A percentile compares a stretch with the other conserved stretches of the same genome.
Conservation (phyloP, 1,140 invertebrate genomes). For the Asobara japonica region DNA sequence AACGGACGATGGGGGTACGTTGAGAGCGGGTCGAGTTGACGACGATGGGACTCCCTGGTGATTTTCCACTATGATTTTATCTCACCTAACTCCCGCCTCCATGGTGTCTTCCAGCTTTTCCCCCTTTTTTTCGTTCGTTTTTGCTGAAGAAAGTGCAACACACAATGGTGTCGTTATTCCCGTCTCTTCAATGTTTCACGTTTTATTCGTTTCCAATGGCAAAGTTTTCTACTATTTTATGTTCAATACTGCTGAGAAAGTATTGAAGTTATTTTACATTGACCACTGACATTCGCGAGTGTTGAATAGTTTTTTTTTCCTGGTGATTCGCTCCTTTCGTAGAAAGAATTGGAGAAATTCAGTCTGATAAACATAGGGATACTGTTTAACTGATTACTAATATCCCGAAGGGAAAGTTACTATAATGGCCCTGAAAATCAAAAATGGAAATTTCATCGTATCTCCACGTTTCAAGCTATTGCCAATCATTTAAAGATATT, state of each 20-base stretch:
- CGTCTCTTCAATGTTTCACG: constrained; percentile 6
- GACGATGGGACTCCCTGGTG: constrained; percentile 10
- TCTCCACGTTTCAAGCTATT: too few species aligned
- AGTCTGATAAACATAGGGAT: too few species aligned
- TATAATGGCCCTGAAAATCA: too few species aligned
- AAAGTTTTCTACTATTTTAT: not conserved
- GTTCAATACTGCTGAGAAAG: not conserved
- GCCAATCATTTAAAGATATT: too few species aligned
- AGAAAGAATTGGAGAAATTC: too few species aligned
- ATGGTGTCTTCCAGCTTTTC: not conserved
- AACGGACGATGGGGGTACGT: not conserved
- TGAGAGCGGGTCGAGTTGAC: not conserved
- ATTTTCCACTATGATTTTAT: constrained; percentile 13
- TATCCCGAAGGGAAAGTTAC: too few species aligned
- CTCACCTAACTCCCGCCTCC: not conserved
- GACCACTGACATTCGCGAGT: too few species aligned
- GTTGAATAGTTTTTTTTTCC: too few species aligned
- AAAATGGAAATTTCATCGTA: too few species aligned
- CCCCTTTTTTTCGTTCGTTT: not conserved
- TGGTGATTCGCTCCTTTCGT: not conserved
- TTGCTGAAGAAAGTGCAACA: not conserved
- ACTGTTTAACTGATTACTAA: not conserved
- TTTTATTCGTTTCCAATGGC: not conserved
- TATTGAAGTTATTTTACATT: not conserved
- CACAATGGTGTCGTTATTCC: constrained; percentile 10